These are phyloP conservation scores for Sciurus niger DNA, from an alignment of 2,113 vertebrate genomes.

Conservation along the genomic window DNA sequence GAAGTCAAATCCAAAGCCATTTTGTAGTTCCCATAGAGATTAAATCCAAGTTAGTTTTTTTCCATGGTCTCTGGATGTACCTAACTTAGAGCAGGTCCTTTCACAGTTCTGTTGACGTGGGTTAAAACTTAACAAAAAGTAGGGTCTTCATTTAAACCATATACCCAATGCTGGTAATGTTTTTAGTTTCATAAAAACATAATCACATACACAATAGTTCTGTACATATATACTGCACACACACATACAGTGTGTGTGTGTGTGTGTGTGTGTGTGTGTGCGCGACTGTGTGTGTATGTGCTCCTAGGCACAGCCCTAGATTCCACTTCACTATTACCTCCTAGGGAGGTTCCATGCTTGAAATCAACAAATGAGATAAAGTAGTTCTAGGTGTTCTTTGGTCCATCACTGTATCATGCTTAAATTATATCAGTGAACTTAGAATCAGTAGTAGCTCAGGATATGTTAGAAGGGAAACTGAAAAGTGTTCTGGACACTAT, in stretches of 20 bases:
- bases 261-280: neutral
- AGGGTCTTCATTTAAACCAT: neutral
- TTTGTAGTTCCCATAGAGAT: neutral
- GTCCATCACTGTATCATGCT: neutral
- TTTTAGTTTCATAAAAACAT: neutral
- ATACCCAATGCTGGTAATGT: neutral
- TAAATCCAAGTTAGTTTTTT: neutral
- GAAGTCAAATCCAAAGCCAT: neutral
- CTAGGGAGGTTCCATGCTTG: neutral
- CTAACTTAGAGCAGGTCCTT: neutral
- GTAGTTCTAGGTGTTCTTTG: neutral
- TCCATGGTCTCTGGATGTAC: neutral
- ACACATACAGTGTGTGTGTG: neutral
- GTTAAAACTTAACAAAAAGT: neutral
- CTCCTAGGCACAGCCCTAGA: neutral
- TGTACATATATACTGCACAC: neutral
- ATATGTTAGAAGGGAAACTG: neutral
- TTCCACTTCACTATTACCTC: neutral
- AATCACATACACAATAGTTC: neutral
- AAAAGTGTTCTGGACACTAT: neutral
- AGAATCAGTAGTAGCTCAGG: neutral
- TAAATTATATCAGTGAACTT: neutral
- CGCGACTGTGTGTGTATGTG: too few relatives aligned
- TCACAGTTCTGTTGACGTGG: neutral
- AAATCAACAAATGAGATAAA: conserved; percentile 39